Evolutionary conservation across 2,888 invertebrate species (phyloP), one percentile per base, ranked within the genome.

Genomic region (Dione juno): DNA sequence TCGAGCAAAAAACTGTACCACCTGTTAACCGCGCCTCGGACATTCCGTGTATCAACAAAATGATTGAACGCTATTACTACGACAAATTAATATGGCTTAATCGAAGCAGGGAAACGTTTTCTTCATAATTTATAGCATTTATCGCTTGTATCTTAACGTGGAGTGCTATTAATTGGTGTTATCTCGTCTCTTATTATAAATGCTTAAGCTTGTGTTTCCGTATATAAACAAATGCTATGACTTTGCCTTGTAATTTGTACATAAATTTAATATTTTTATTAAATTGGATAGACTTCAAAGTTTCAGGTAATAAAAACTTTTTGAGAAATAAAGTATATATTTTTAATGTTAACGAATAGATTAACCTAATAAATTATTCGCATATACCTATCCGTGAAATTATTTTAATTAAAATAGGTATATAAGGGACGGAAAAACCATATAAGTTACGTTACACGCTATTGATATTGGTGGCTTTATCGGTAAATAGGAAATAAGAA

Each of bases 41-140:
- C 64, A 71, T 72, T 67, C 69, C 66, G 64, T 54, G 70, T 71
- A 64, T 66, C 61, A 66, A 59, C 41, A 63, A 48, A 67, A 59
- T 58, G 68, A 72, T 71, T 71, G 69, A 73, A 71, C 69, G 69
- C 71, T 68, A 73, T 73, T 65, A 70, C 71, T 65, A 68, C 61
- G 75, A 77, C 75, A 75, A 73, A 77, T 77, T 76, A 74, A 75
- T 77, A 77, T 70, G 54, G 68, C 73, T 75, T 73, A 76, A 76
- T 76, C 73, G 73, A 48, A 54, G 54, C 57, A 45, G 66, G 59
- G 69, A 65, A 63, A 73, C 58, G 68, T 73, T 74, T 74, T 68
- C 69, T 74, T 69, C 57, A 63, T 71, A 66, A 71, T 73, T 71
- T 71, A 71, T 73, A 64, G 35, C 68, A 45, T 69, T 68, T 73